Percentiles rank a stretch among this genome's conserved stretches.
phyloP scores from a whole-genome alignment of 1,140 invertebrate genomes.

The Brachionus sp. region DNA sequence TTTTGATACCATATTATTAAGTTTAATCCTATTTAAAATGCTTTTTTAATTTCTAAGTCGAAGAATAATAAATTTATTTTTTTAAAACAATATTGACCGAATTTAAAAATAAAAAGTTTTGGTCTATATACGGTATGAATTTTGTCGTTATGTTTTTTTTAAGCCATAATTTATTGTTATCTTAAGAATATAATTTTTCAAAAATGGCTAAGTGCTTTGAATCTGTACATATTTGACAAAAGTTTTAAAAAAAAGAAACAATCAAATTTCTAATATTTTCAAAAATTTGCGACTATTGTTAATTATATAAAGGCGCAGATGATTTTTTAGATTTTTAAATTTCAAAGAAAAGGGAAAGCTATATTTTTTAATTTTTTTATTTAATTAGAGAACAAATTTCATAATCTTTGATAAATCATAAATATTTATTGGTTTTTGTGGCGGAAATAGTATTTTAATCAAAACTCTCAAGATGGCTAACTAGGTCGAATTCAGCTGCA shows the following conservation, averaged over 20 bases:
- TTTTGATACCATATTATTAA: neutral
- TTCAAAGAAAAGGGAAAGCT: neutral
- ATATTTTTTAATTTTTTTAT: neutral
- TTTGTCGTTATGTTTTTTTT: neutral
- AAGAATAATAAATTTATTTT: neutral
- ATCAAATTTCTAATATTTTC: neutral
- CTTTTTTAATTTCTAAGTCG: neutral
- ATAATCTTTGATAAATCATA: no score
- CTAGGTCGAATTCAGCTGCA: neutral
- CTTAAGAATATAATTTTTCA: neutral
- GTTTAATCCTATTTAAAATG: neutral
- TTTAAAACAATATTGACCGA: neutral
- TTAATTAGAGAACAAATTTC: neutral
- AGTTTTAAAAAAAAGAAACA: neutral
- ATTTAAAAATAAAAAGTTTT: neutral
- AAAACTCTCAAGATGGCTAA: neutral
- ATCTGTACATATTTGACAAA: neutral
- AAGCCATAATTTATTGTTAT: neutral
- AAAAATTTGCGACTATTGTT: no score
- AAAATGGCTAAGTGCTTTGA: neutral
- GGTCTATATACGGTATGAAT: no score
- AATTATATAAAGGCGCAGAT: no score
- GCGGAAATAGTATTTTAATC: neutral
- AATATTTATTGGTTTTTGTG: no score
- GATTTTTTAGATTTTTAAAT: neutral